Evolutionary conservation across 1,140 invertebrate species (phyloP).

Genomic region (Dolichoris vasculosae): DNA sequence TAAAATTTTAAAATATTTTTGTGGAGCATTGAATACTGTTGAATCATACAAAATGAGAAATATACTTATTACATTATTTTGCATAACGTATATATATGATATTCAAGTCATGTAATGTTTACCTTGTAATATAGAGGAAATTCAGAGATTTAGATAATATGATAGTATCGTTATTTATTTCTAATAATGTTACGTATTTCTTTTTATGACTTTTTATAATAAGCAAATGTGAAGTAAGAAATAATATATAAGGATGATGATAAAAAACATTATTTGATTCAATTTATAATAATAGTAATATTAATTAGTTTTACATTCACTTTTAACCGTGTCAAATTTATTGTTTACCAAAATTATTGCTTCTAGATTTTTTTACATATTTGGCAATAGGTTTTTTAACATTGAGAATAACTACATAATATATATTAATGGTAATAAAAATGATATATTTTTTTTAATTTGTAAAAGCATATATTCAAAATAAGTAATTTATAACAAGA

Average conservation of each 20-base stretch:
- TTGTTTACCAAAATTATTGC: no score
- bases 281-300: not conserved
- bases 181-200: constrained; percentile 16
- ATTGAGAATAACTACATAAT: no score
- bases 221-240: not conserved
- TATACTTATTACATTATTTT: not conserved
- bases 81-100: not conserved
- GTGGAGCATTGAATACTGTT: not conserved
- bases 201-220: not conserved
- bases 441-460: no score
- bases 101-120: not conserved
- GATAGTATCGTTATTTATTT: constrained; percentile 9
- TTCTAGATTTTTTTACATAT: no score
- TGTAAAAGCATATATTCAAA: no score
- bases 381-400: no score
- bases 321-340: no score
- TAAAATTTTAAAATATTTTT: not conserved
- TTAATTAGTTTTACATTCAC: not conserved
- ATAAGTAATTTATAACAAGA: no score
- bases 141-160: not conserved
- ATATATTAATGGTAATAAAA: no score
- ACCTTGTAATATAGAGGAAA: not conserved
- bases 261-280: not conserved
- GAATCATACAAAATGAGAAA: not conserved
- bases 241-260: not conserved